These are phyloP conservation scores for Acropora yongei DNA, from an alignment of 64 coral and sea anemone species.

Conservation along the genomic window DNA sequence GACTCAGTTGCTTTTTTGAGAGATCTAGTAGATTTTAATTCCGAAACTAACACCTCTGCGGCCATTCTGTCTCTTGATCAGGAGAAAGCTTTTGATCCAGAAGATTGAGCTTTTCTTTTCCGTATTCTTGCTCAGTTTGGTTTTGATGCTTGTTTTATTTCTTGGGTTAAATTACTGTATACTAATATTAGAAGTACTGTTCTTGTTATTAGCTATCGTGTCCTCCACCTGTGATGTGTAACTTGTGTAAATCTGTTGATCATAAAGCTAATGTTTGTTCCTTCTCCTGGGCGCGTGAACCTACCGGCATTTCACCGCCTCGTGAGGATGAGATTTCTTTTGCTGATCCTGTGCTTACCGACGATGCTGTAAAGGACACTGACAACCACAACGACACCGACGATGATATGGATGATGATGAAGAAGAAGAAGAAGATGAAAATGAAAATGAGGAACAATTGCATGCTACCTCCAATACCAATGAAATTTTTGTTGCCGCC, in stretches of 20 bases:
- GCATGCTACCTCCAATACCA: too few relatives aligned
- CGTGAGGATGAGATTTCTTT: background rate
- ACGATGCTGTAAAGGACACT: too few relatives aligned
- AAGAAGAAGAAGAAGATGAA: too few relatives aligned
- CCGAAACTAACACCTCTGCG: background rate
- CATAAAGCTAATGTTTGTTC: too few relatives aligned
- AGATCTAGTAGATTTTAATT: background rate
- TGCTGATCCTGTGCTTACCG: too few relatives aligned
- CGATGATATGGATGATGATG: too few relatives aligned
- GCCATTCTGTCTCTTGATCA: conserved; percentile 39
- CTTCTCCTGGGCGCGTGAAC: too few relatives aligned
- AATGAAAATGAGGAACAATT: too few relatives aligned
- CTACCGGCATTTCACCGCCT: background rate
- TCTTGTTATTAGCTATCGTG: conserved; percentile 25
- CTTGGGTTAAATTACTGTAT: conserved; percentile 22
- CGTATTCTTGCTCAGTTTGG: background rate
- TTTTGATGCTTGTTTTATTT: background rate
- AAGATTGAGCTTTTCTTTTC: conserved; percentile 16
- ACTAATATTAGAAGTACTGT: conserved; percentile 23
- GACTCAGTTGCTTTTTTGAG: conserved; percentile 19
- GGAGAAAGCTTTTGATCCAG: conserved; percentile 61
- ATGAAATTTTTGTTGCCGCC: too few relatives aligned
- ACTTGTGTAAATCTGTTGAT: too few relatives aligned
- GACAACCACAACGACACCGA: too few relatives aligned
- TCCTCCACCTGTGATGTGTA: too few relatives aligned